Percentiles rank a stretch among this genome's conserved stretches.
Evolutionary conservation across 2,888 invertebrate species (phyloP).

Genomic region (Amblyjoppa proteus): DNA sequence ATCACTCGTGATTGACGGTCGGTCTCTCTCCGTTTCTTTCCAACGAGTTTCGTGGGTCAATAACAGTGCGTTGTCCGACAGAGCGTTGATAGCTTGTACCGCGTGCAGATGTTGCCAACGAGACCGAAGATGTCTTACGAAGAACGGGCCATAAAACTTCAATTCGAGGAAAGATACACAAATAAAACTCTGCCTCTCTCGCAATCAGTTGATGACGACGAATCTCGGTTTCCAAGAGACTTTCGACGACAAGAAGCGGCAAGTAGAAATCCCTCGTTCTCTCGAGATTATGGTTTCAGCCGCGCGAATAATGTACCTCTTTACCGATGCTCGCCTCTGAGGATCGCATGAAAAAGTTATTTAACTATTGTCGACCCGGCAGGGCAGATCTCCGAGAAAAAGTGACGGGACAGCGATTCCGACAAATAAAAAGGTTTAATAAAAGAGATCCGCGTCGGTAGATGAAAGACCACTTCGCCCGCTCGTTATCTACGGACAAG

Average conservation of each 20-base stretch:
- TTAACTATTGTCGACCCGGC: neutral
- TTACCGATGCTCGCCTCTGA: neutral
- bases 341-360: slow-evolving; percentile 22
- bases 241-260: slow-evolving; percentile 4
- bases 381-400: slow-evolving; percentile 11
- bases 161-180: slow-evolving; percentile 51
- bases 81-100: neutral
- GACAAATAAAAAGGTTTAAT: slow-evolving; percentile 5
- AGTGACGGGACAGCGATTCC: neutral
- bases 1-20: slow-evolving; percentile 24
- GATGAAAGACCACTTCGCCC: slow-evolving; percentile 61
- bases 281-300: neutral
- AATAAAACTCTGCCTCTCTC: neutral
- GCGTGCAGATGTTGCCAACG: neutral
- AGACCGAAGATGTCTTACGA: slow-evolving; percentile 15
- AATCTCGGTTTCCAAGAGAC: slow-evolving; percentile 35
- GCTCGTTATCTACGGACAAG: slow-evolving; percentile 40
- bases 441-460: slow-evolving; percentile 62
- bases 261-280: neutral
- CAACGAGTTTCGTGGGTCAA: slow-evolving; percentile 6
- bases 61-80: neutral
- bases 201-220: slow-evolving; percentile 36
- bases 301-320: neutral
- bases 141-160: slow-evolving; percentile 44
- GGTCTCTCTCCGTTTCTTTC: neutral